A percentile compares a stretch with the other conserved stretches of the same genome.
Evolutionary conservation across 2,113 vertebrate genomes (phyloP).

Genomic region (Callaeas wilsoni): DNA sequence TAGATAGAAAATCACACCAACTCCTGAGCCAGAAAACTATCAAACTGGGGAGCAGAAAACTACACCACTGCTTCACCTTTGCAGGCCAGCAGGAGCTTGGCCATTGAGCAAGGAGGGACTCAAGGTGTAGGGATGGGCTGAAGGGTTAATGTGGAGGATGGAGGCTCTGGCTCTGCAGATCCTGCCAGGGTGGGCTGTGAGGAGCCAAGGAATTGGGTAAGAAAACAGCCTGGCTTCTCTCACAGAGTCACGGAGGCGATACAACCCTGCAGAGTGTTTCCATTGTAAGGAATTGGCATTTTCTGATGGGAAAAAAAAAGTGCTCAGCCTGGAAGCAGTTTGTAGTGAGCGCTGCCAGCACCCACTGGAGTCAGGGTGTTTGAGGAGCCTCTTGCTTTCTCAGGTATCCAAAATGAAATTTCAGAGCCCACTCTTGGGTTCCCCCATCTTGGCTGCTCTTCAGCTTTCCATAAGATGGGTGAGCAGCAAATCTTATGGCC

Average conservation of each 20-base stretch:
- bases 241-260: background rate
- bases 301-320: background rate
- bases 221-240: slow-evolving; percentile 20
- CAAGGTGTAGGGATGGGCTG: fast-evolving
- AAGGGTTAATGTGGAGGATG: background rate
- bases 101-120: background rate
- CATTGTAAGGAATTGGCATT: slow-evolving; percentile 10
- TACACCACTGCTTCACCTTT: background rate
- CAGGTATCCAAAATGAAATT: background rate
- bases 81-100: background rate
- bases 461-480: background rate
- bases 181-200: background rate
- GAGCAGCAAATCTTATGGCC: background rate
- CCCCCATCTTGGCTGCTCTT: background rate
- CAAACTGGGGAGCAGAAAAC: background rate
- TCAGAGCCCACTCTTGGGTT: background rate
- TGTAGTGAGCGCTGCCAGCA: background rate
- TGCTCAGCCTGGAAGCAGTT: background rate
- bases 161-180: background rate
- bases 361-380: background rate
- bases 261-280: slow-evolving; percentile 6
- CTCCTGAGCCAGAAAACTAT: background rate
- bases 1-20: background rate
- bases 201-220: slow-evolving; percentile 18
- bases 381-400: background rate